Evolutionary conservation across 2,888 invertebrate species (phyloP), one percentile per base, ranked within the genome.

Genomic region (Geotrupes spiniger): DNA sequence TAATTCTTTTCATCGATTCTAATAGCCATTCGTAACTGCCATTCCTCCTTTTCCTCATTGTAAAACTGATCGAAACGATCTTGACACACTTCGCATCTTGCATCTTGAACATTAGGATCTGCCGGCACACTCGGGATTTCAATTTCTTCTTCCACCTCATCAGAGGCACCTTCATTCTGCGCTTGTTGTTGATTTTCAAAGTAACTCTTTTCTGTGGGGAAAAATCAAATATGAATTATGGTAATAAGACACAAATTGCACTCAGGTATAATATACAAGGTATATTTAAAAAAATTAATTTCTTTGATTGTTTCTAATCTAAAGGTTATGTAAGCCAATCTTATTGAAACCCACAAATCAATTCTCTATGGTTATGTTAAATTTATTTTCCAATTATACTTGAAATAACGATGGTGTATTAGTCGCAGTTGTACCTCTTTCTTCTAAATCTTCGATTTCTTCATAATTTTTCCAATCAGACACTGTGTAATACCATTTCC

Each of bases 1-100:
- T 92, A 96, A 60, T 85, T 84, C 53, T 81, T 80, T 0, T 81
- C 85, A 46, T 91, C 85, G 25, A 87, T 83, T 4, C 82, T 78
- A 12, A 90, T 77, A 0, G 96, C 92, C 68, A 92, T 88, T 53
- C 87, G 76, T 17, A 98, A 78, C 68, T 95, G 92, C 99, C 99
- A 99, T 69, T 94, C 96, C 71, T 99, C 99, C 57, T 87, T 85
- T 63, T 99, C 98, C 73, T 98, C 94, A 70, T 96, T 90, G 76
- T 91, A 99, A 76, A 92, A 96, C 72, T 92, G 90, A 58, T 94
- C 90, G 75, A 99, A 97, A 56, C 80, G 79, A 75, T 99, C 98
- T 9, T 87, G 85, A 73, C 98, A 99, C 42, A 96, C 87, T 56
- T 87, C 87, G 73, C 98, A 98, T 33, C 76, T 72, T 41, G 82